phyloP scores from a whole-genome alignment of 2,113 vertebrate genomes.

The Myocastor coypus region DNA sequence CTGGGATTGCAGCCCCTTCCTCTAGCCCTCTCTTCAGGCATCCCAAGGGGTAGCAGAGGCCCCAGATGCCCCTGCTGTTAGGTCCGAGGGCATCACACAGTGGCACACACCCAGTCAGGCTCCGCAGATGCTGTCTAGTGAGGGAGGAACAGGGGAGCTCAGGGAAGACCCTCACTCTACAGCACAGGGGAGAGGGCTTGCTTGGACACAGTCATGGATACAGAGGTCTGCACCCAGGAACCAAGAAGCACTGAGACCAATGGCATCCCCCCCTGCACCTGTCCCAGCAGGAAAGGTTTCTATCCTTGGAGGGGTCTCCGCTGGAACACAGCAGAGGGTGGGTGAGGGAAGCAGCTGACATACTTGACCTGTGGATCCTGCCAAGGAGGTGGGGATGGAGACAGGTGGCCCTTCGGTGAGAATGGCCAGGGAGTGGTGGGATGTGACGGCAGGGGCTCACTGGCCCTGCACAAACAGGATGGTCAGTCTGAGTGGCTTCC shows the following conservation, averaged over 20 bases:
- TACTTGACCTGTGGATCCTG: rapidly evolving
- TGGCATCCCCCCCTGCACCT: rapidly evolving
- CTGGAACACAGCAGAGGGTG: neutral
- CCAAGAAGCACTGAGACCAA: rapidly evolving
- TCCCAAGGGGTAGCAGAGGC: neutral
- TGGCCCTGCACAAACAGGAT: neutral
- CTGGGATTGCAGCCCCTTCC: rapidly evolving
- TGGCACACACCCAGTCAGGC: neutral
- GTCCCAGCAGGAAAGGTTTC: neutral
- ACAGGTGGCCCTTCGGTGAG: rapidly evolving
- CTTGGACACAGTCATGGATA: rapidly evolving
- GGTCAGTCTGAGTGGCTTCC: neutral
- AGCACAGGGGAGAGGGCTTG: neutral
- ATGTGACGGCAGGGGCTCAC: rapidly evolving
- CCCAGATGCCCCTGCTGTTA: rapidly evolving
- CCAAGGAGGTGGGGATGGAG: neutral
- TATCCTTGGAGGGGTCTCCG: rapidly evolving
- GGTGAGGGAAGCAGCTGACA: too few species aligned
- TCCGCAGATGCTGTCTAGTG: too few species aligned
- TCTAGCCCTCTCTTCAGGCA: neutral
- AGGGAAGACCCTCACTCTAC: neutral
- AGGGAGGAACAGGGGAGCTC: neutral
- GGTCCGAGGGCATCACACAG: neutral
- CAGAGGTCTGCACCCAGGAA: neutral
- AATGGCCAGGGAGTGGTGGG: neutral